These are phyloP conservation scores for Lycocerus yunnanus DNA, from an alignment of 2,888 invertebrate genomes.

Conservation along the genomic window DNA sequence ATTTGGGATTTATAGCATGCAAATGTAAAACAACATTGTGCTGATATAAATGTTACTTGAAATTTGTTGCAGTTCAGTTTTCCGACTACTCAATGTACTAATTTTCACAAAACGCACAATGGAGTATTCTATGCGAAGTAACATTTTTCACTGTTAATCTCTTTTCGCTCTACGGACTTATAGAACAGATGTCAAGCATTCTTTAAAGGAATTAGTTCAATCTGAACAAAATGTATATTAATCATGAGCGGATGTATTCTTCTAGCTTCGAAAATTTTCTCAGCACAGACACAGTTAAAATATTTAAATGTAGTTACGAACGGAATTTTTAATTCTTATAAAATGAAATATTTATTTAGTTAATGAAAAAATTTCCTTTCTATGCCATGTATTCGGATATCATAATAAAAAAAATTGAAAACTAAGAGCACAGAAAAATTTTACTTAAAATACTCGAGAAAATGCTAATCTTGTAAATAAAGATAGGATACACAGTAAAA, in stretches of 20 bases:
- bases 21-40: conserved; percentile 12
- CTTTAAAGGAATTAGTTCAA: conserved; percentile 14
- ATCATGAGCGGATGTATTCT: conserved; percentile 5
- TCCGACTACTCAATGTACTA: conserved; percentile 1
- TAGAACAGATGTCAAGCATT: conserved; percentile 9
- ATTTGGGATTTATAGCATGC: conserved; percentile 16
- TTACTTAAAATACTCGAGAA: neutral
- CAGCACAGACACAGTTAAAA: neutral
- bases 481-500: neutral
- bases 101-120: conserved; percentile 13
- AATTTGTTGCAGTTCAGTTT: conserved; percentile 3
- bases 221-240: conserved; percentile 11
- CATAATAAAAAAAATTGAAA: too few relatives aligned
- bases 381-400: too few relatives aligned
- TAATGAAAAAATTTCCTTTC: neutral
- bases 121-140: neutral
- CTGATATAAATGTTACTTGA: conserved; percentile 9
- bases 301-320: neutral
- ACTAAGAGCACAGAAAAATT: neutral
- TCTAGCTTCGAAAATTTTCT: neutral
- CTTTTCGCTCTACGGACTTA: conserved; percentile 10
- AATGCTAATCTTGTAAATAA: neutral
- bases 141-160: conserved; percentile 17
- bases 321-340: neutral
- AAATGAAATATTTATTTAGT: neutral